phyloP scores from a whole-genome alignment of 2,888 invertebrate species.

The Cotesia congregata region DNA sequence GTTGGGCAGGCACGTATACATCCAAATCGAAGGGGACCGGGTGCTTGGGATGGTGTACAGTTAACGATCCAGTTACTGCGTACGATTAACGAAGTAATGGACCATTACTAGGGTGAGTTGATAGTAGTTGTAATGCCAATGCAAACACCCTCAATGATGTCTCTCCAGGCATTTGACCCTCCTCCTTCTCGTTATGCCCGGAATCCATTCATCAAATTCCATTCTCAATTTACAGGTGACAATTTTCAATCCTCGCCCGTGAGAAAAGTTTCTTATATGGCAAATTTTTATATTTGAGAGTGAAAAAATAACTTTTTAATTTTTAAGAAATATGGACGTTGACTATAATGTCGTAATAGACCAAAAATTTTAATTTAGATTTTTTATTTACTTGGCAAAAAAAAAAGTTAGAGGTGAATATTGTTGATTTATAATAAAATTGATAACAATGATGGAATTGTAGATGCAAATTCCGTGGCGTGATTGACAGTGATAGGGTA shows the following conservation, averaged over 20 bases:
- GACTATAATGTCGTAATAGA: no score
- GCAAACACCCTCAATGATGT: slow-evolving; percentile 37
- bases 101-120: slow-evolving; percentile 45
- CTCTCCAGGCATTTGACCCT: slow-evolving; percentile 41
- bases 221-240: not conserved
- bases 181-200: slow-evolving; percentile 19
- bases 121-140: slow-evolving; percentile 43
- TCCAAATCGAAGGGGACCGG: not conserved
- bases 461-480: not conserved
- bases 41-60: not conserved
- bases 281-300: not conserved
- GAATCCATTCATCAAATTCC: slow-evolving; percentile 29
- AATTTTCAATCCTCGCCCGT: not conserved
- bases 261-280: no score
- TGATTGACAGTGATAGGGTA: not conserved
- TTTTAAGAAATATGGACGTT: no score
- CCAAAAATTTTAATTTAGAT: no score
- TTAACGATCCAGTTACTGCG: slow-evolving; percentile 36
- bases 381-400: no score
- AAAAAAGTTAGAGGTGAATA: not conserved
- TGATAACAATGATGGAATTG: not conserved
- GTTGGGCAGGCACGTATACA: slow-evolving; percentile 6
- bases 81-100: slow-evolving; percentile 47
- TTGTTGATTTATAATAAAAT: not conserved
- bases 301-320: no score